Evolutionary conservation across 2,888 invertebrate species (phyloP), one percentile per base, ranked within the genome.

Genomic region (Temnothorax rugatulus): DNA sequence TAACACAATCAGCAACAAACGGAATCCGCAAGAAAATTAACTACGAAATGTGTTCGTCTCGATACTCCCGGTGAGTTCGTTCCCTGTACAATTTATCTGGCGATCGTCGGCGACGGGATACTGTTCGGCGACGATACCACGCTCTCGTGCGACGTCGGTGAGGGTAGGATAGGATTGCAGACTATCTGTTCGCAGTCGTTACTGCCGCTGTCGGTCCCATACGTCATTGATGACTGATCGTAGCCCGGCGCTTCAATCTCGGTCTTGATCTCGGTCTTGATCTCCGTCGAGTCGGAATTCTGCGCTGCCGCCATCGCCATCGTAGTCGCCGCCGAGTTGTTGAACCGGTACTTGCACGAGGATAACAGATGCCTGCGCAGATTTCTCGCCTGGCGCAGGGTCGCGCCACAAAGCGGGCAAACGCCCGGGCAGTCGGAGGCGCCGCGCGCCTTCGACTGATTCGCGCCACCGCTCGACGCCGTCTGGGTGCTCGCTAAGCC

Each of bases 351-450:
- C 87, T 95, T 95, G 92, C 95, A 95, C 18, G 95, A 95, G 0
- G 95, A 95, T 41, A 95, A 84, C 82, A 96, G 94, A 91, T 96
- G 96, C 88, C 96, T 95, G 44, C 96, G 95, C 83, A 96, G 93
- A 92, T 96, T 96, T 82, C 96, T 95, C 7, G 96, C 96, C 92
- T 96, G 96, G 84, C 96, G 95, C 52, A 96, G 95, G 71, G 96
- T 95, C 74, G 96, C 96, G 87, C 96, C 96, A 88, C 96, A 96
- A 47, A 96, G 95, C 41, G 96, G 96, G 94, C 96, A 96, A 68
- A 96, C 95, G 34, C 96, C 96, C 52, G 96, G 96, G 93, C 96
- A 96, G 92, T 96, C 96, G 15, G 96, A 96, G 88, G 96, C 96
- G 34, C 96, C 96, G 82, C 96, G 95, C 75, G 95, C 95, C 89